A percentile compares a stretch with the other conserved stretches of the same genome.
These are phyloP conservation scores for Proisotoma minuta DNA, from an alignment of 2,888 invertebrate species.

Conservation along the genomic window DNA sequence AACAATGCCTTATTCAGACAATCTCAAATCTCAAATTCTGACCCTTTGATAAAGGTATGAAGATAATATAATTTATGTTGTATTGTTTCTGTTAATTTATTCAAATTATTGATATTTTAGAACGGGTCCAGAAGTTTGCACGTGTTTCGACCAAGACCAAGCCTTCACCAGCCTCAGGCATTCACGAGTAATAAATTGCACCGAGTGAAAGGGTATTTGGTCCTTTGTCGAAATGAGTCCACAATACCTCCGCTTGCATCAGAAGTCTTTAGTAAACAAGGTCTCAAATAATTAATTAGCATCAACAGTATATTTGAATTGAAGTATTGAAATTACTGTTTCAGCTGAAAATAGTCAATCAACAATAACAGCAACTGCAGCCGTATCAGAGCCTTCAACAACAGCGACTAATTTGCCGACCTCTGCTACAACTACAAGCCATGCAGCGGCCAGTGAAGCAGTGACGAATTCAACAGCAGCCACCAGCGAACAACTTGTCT, in stretches of 20 bases:
- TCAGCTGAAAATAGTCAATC: background rate
- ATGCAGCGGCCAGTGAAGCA: no score
- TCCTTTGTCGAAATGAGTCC: conserved; percentile 3
- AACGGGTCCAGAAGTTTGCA: no score
- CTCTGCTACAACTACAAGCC: no score
- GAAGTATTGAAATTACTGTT: background rate
- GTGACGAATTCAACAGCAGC: background rate
- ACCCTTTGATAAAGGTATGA: no score
- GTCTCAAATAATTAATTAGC: background rate
- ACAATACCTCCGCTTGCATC: conserved; percentile 11
- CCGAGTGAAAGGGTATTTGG: background rate
- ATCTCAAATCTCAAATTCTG: no score
- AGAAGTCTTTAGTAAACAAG: conserved; percentile 8
- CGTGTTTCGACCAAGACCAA: no score
- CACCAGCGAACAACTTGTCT: conserved; percentile 11
- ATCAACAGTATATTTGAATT: background rate
- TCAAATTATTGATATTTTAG: no score
- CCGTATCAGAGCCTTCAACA: background rate
- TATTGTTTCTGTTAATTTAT: no score
- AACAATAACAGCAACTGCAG: background rate
- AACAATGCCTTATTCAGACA: no score
- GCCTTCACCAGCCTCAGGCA: no score
- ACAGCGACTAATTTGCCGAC: background rate
- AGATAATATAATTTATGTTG: no score
- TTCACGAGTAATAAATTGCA: no score